Percentiles rank a stretch among this genome's conserved stretches.
phyloP scores from a whole-genome alignment of 2,797 vertebrate genomes.

The Hydrocynus forskahlii region DNA sequence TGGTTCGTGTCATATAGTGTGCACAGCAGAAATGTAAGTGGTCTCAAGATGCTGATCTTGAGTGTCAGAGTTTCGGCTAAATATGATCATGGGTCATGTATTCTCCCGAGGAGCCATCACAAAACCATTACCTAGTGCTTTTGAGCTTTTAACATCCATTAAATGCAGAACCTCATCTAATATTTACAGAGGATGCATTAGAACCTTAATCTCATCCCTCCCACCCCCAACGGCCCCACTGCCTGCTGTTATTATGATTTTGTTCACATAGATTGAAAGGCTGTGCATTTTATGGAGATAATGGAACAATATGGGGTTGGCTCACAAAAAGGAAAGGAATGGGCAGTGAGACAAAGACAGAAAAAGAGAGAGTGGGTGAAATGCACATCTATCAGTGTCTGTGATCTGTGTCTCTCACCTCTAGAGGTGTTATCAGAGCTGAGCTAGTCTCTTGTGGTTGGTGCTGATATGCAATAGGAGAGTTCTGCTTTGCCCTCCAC shows the following conservation, averaged over 20 bases:
- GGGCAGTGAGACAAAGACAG: not conserved
- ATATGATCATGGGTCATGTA: constrained; percentile 42
- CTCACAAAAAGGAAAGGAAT: not conserved
- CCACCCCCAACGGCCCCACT: not conserved
- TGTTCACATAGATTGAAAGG: constrained; percentile 10
- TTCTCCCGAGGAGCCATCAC: constrained; percentile 40
- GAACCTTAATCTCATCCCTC: constrained; percentile 48
- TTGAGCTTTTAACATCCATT: constrained; percentile 67
- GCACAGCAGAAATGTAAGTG: constrained; percentile 22
- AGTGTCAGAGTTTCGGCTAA: constrained; percentile 35
- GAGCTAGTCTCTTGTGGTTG: constrained; percentile 42
- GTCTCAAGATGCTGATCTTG: constrained; percentile 29
- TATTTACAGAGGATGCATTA: constrained; percentile 72
- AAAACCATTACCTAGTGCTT: constrained; percentile 46
- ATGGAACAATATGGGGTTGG: not conserved
- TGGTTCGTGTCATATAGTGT: constrained; percentile 6
- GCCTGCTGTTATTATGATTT: not conserved
- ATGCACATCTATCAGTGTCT: constrained; percentile 47
- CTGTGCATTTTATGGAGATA: constrained; percentile 16
- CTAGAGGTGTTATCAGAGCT: constrained; percentile 36
- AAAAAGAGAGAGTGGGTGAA: not conserved
- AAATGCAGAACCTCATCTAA: constrained; percentile 69
- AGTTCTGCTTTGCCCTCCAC: constrained; percentile 11
- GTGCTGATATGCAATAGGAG: constrained; percentile 48
- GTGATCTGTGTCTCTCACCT: constrained; percentile 49